A percentile compares a stretch with the other conserved stretches of the same genome.
Evolutionary conservation across 1,140 invertebrate genomes (phyloP).

Genomic region (Anadara kagoshimensis): DNA sequence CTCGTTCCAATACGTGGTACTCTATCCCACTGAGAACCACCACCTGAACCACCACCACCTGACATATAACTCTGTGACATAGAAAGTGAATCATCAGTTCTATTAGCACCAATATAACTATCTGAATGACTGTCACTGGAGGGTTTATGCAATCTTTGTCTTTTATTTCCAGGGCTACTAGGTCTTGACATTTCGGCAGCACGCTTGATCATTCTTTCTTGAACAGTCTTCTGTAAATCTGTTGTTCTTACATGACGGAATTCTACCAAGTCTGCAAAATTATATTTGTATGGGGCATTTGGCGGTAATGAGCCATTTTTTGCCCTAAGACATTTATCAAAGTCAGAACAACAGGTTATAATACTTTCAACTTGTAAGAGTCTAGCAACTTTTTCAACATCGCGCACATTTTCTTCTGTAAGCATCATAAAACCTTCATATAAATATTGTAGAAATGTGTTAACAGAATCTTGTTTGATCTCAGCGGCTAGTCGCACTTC

Average conservation of each 20-base stretch:
- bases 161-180: conserved; percentile 36
- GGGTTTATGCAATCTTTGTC: conserved; percentile 32
- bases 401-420: conserved; percentile 41
- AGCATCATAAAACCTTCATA: conserved; percentile 50
- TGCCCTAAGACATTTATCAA: conserved; percentile 35
- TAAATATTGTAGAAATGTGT: conserved; percentile 43
- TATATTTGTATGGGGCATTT: conserved; percentile 36
- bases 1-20: conserved; percentile 23
- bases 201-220: conserved; percentile 34
- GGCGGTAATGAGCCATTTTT: conserved; percentile 29
- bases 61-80: conserved; percentile 42
- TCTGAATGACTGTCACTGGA: conserved; percentile 25
- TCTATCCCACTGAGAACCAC: conserved; percentile 33
- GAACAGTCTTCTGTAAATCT: conserved; percentile 36
- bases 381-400: conserved; percentile 44
- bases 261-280: conserved; percentile 35
- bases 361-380: conserved; percentile 45
- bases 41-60: conserved; percentile 5
- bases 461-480: conserved; percentile 41
- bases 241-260: conserved; percentile 36
- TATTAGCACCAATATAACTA: conserved; percentile 27
- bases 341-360: conserved; percentile 41
- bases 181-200: conserved; percentile 28
- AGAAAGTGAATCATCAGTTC: conserved; percentile 38
- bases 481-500: conserved; percentile 41